Conservation (phyloP, 2,797 vertebrate species). For the Coluber constrictor region DNA sequence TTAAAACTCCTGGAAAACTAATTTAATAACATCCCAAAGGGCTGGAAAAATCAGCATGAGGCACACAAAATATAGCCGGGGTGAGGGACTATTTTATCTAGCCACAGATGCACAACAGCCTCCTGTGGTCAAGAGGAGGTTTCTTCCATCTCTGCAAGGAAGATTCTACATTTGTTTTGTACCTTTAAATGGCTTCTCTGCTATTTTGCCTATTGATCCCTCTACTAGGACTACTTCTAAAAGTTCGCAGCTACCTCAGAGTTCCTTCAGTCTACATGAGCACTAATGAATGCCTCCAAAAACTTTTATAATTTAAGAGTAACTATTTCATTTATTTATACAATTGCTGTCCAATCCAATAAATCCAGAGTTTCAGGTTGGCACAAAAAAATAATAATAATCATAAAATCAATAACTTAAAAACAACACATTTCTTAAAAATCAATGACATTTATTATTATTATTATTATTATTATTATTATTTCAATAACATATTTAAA, state of each 20-base stretch:
- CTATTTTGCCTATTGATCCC: neutral
- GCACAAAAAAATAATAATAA: neutral
- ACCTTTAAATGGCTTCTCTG: conserved; percentile 1
- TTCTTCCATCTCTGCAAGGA: conserved; percentile 23
- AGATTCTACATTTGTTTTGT: conserved; percentile 4
- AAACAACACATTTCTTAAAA: neutral
- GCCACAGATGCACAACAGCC: neutral
- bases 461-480: neutral
- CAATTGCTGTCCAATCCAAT: neutral
- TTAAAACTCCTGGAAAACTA: conserved; percentile 71
- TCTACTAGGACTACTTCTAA: conserved; percentile 1
- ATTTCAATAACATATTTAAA: neutral
- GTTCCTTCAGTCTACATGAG: neutral
- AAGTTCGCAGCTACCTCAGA: neutral
- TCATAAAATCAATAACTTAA: neutral
- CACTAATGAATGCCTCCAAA: conserved; percentile 7
- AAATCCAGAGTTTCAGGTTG: neutral
- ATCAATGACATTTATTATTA: neutral
- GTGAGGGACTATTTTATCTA: neutral
- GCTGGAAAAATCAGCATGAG: conserved; percentile 46
- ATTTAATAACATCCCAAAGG: conserved; percentile 68
- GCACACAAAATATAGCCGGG: conserved; percentile 49
- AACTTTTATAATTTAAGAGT: conserved; percentile 7
- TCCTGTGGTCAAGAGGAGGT: neutral
- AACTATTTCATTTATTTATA: neutral